Conservation (phyloP, 2,113 vertebrate genomes). For the Apodemus sylvaticus region DNA sequence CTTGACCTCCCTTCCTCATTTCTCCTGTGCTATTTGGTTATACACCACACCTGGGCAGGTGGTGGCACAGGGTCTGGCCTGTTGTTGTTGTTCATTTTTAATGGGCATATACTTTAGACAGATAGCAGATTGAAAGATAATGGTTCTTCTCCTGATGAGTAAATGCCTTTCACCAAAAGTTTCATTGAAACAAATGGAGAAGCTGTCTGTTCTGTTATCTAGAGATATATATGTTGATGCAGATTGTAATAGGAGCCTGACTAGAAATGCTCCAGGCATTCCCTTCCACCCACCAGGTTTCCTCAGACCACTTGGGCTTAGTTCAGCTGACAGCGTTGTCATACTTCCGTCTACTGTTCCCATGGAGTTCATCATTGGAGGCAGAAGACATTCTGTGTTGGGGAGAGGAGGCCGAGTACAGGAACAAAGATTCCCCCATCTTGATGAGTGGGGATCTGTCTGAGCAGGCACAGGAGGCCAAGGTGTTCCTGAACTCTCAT, state of each 20-base stretch:
- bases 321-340: too few relatives aligned
- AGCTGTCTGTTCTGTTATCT: not conserved
- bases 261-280: not conserved
- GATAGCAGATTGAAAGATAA: not conserved
- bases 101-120: not conserved
- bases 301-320: not conserved
- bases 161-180: not conserved
- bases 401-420: fast-evolving
- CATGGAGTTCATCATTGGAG: fast-evolving
- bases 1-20: not conserved
- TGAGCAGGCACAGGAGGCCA: not conserved
- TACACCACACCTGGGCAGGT: not conserved
- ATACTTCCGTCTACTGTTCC: not conserved
- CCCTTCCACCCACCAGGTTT: not conserved
- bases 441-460: not conserved
- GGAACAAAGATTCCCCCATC: fast-evolving
- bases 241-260: not conserved
- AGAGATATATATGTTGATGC: not conserved
- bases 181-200: not conserved
- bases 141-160: not conserved
- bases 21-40: not conserved
- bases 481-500: not conserved
- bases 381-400: too few relatives aligned
- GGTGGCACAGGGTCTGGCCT: not conserved
- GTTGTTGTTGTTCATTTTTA: not conserved